These are phyloP conservation scores for Grammomys surdaster DNA, from an alignment of 2,113 vertebrate species.

Conservation along the genomic window DNA sequence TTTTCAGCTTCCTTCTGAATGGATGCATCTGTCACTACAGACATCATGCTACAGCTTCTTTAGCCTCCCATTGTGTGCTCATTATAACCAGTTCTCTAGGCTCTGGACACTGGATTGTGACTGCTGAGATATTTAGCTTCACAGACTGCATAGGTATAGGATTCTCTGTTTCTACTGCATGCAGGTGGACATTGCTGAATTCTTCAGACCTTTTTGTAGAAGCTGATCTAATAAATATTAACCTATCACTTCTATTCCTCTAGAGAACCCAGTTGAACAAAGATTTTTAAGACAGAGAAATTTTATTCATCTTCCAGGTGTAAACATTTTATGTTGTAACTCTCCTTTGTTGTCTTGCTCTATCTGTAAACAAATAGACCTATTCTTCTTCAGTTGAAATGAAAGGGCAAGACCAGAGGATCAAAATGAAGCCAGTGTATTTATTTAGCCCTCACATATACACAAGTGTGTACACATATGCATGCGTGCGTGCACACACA, in stretches of 20 bases:
- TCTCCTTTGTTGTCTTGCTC: neutral
- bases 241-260: neutral
- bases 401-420: neutral
- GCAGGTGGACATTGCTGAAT: neutral
- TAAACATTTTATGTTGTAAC: neutral
- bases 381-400: neutral
- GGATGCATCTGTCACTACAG: neutral
- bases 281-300: neutral
- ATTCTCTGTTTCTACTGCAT: neutral
- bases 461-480: neutral
- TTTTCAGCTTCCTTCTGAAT: neutral
- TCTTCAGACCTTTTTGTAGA: neutral
- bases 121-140: neutral
- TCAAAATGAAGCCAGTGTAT: constrained; percentile 3
- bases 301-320: neutral
- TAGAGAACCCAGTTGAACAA: neutral
- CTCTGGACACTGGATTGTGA: no score
- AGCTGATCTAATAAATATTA: neutral
- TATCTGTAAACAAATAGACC: neutral
- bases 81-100: neutral
- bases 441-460: neutral
- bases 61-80: no score
- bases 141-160: no score
- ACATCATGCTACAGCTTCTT: neutral
- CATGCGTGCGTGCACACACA: neutral